Base-by-base conservation (phyloP, 2,113 vertebrate genomes). In the Ageneiosus marmoratus region DNA sequence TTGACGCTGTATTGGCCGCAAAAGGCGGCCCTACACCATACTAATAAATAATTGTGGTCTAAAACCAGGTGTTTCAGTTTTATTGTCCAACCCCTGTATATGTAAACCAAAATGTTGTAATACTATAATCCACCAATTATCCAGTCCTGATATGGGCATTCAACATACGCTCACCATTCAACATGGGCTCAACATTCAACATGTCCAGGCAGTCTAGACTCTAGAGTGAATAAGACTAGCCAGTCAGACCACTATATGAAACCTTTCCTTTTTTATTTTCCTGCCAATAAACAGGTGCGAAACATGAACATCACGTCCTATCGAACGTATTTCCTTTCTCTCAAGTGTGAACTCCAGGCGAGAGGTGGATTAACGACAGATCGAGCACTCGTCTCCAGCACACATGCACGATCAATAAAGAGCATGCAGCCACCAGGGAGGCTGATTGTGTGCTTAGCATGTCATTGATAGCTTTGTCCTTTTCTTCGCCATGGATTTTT, bases 371-470 rank as follows among this genome's bases (percentile, higher is more conserved):
- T 46, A 34, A 50, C 72, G 80, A 27, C 53, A 11, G 37, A n/a
- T 27, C 24, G 24, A 60, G 13, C 53, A 24, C 6, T 37, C 67
- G 22, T 79, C 60, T 32, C 20, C 41, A 48, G 58, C n/a, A 50
- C 58, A 63, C 60, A 51, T 24, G 24, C 37, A 34, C 20, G 55
- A 78, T 83, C 82, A 20, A 83, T 83, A 70, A 34, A 4, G 5
- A 56, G 62, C 37, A n/a, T 8, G 8, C 48, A 44, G 62, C 50
- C 51, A 56, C 62, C n/a, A 20, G 73, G 74, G 82, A 78, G 76
- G 63, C 41, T 56, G 75, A 77, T 77, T 46, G 46, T 67, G 60
- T n/a, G 63, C 63, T 83, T 83, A 83, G 63, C 75, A 37, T 77
- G 65, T 18, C 63, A 83, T 58, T 7, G 62, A 78, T 70, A 70